Conservation (phyloP, 2,888 invertebrate species). For the Oegoconia quadripuncta region DNA sequence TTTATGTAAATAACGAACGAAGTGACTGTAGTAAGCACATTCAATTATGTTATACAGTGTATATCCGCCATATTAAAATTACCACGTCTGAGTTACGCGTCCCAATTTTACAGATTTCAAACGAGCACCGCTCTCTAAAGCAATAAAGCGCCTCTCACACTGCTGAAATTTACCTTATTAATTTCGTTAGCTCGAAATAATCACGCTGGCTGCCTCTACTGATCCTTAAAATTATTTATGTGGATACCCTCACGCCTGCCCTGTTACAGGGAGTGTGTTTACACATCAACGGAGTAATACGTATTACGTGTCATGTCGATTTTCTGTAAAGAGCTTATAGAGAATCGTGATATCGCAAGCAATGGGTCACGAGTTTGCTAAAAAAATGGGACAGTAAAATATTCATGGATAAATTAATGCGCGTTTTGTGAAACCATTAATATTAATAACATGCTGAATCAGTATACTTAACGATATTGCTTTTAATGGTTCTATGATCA, state of each 20-base stretch:
- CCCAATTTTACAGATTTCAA: conserved; percentile 41
- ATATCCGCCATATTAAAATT: conserved; percentile 19
- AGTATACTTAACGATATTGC: too few relatives aligned
- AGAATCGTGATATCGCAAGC: background rate
- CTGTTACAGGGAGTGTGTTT: conserved; percentile 29
- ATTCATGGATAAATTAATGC: too few relatives aligned
- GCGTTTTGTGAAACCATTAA: too few relatives aligned
- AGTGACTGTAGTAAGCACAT: too few relatives aligned
- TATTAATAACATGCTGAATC: too few relatives aligned
- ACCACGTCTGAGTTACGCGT: conserved; percentile 18
- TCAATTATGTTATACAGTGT: too few relatives aligned
- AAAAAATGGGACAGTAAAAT: too few relatives aligned
- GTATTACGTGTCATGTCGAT: conserved; percentile 10
- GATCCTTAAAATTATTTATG: conserved; percentile 64
- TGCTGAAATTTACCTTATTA: conserved; percentile 63
- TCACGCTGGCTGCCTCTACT: conserved; percentile 54
- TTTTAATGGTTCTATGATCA: too few relatives aligned
- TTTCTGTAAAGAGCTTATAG: conserved; percentile 12
- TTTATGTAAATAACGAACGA: too few relatives aligned
- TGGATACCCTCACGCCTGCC: conserved; percentile 33
- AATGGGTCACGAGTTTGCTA: too few relatives aligned
- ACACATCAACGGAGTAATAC: conserved; percentile 17
- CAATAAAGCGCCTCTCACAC: conserved; percentile 49
- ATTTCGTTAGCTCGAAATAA: conserved; percentile 66
- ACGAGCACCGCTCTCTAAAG: conserved; percentile 49